These are phyloP conservation scores for Forbesichthys papilliferus DNA, from an alignment of 2,113 vertebrate species.

Conservation along the genomic window DNA sequence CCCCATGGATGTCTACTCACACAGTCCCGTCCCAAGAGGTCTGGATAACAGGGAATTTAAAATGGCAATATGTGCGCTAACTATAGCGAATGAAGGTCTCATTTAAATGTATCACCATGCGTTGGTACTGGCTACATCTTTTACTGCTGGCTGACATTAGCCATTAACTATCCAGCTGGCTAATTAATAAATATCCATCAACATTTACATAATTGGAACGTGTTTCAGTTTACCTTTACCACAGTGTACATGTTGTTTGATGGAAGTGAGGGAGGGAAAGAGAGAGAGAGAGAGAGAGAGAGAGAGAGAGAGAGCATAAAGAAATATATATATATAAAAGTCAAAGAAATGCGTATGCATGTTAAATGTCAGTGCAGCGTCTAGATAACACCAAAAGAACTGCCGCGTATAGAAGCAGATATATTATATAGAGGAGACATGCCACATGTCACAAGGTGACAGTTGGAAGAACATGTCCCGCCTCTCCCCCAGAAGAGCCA, in stretches of 20 bases:
- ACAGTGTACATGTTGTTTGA: slow-evolving; percentile 13
- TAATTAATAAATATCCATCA: slow-evolving; percentile 10
- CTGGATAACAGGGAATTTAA: no score
- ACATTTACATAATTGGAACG: neutral
- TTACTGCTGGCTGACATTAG: neutral
- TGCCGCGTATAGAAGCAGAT: no score
- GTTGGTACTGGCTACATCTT: neutral
- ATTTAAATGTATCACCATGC: neutral
- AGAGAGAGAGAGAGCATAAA: neutral
- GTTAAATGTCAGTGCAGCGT: no score
- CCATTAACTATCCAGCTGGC: neutral
- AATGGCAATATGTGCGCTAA: neutral
- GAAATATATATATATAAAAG: neutral
- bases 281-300: neutral
- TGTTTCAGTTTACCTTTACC: neutral
- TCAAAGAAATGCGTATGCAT: neutral
- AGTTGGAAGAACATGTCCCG: no score
- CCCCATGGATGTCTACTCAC: no score
- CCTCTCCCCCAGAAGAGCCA: no score
- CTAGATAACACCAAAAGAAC: no score
- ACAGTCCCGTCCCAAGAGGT: no score
- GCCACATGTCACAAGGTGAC: no score
- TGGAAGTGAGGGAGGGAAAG: neutral
- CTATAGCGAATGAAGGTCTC: neutral
- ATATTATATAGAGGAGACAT: no score